These are phyloP conservation scores for Polydrusus pterygomalis DNA, from an alignment of 2,888 invertebrate species.

Conservation along the genomic window DNA sequence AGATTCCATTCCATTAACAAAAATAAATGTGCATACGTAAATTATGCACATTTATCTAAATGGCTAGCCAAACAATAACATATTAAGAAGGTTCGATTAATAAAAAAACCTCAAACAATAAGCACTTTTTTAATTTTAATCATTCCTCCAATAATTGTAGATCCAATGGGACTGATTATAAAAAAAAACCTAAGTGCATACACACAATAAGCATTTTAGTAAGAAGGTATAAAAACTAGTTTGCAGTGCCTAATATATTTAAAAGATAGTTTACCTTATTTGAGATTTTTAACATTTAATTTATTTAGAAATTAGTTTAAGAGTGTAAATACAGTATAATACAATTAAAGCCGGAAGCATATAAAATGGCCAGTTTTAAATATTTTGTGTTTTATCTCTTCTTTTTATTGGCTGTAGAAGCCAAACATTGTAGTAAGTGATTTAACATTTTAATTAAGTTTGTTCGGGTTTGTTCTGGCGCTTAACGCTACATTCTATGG, in stretches of 20 bases:
- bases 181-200: neutral
- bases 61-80: no score
- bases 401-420: neutral
- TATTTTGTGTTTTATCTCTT: neutral
- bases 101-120: neutral
- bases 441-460: no score
- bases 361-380: neutral
- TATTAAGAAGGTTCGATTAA: neutral
- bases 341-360: no score
- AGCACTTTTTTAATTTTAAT: neutral
- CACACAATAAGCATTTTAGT: neutral
- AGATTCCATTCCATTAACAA: no score
- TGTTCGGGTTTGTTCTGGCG: no score
- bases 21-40: no score
- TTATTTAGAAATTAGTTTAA: no score
- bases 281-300: no score
- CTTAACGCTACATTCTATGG: no score
- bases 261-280: neutral
- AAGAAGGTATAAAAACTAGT: neutral
- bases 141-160: no score
- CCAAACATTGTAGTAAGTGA: constrained; percentile 8
- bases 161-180: neutral
- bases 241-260: neutral
- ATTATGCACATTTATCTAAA: no score
- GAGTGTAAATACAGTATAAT: neutral